A percentile compares a stretch with the other conserved stretches of the same genome.
Evolutionary conservation across 2,797 vertebrate genomes (phyloP).

Genomic region (Acipenser transmontanus): DNA sequence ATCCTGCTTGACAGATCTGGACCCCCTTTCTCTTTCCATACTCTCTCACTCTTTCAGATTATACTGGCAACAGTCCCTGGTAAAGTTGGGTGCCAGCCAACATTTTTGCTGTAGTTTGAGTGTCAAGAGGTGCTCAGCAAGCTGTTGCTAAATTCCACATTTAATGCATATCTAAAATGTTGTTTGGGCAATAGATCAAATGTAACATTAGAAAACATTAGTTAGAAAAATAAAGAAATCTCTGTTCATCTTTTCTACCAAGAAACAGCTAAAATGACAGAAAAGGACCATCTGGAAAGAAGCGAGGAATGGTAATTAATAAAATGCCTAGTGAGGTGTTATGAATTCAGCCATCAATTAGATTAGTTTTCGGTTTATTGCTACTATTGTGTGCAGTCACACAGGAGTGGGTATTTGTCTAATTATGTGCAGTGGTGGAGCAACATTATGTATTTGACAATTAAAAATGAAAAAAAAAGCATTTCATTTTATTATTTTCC

Average conservation of each 20-base stretch:
- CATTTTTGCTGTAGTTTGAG: slow-evolving; percentile 9
- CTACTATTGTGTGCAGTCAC: no score
- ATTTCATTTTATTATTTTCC: no score
- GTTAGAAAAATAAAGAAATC: background rate
- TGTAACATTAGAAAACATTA: background rate
- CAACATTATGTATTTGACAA: no score
- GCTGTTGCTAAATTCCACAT: slow-evolving; percentile 15
- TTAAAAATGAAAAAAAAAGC: no score
- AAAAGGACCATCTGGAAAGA: background rate
- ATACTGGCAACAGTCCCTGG: slow-evolving; percentile 13
- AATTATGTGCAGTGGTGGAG: no score
- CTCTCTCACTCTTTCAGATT: slow-evolving; percentile 8
- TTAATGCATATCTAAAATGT: slow-evolving; percentile 7
- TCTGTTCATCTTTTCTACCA: background rate
- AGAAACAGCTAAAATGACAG: background rate
- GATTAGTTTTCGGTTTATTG: no score
- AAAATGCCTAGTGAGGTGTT: background rate
- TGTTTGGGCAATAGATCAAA: slow-evolving; percentile 9
- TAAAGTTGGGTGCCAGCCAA: slow-evolving; percentile 7
- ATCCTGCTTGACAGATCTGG: background rate
- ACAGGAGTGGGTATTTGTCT: no score
- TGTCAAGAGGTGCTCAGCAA: slow-evolving; percentile 17
- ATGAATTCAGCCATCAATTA: no score
- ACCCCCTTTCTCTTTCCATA: background rate
- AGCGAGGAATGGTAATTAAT: background rate